A percentile compares a stretch with the other conserved stretches of the same genome.
These are phyloP conservation scores for Patiria pectinifera DNA, from an alignment of 53 echinoderm and acorn worm species.

Conservation along the genomic window DNA sequence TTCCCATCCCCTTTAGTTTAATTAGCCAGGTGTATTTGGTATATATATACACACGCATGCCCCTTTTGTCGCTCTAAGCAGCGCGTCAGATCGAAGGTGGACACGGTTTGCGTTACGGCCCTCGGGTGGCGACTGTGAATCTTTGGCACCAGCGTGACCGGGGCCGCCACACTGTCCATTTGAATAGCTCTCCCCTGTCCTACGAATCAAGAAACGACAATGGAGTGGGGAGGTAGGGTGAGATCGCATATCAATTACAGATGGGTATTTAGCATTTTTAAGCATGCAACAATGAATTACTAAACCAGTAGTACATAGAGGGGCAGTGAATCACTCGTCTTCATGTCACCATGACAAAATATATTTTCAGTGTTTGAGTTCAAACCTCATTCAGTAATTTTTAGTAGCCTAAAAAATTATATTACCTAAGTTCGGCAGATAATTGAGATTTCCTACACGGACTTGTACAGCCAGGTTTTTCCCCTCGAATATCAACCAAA, in stretches of 20 bases:
- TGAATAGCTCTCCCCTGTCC: not conserved
- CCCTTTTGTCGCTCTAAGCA: conserved; percentile 4
- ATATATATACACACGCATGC: not conserved
- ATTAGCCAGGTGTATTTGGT: conserved; percentile 60
- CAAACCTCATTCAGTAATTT: too few species aligned
- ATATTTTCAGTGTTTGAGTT: too few species aligned
- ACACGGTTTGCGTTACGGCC: conserved; percentile 56
- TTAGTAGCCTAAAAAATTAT: too few species aligned
- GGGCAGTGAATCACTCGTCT: too few species aligned
- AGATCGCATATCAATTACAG: conserved; percentile 35
- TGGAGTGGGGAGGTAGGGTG: not conserved
- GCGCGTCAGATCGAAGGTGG: conserved; percentile 45
- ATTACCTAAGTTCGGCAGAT: too few species aligned
- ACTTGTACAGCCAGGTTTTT: too few species aligned
- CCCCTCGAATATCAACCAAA: too few species aligned
- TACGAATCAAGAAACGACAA: conserved; percentile 21
- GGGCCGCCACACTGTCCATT: not conserved
- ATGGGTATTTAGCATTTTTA: not conserved
- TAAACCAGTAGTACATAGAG: too few species aligned
- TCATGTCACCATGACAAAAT: too few species aligned
- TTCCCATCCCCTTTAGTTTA: conserved; percentile 23
- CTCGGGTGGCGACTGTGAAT: conserved; percentile 50
- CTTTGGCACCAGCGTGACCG: conserved; percentile 57
- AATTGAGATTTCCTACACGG: too few species aligned
- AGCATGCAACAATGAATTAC: not conserved